Conservation (phyloP, 2,888 invertebrate genomes). For the Platerodrilus igneus region DNA sequence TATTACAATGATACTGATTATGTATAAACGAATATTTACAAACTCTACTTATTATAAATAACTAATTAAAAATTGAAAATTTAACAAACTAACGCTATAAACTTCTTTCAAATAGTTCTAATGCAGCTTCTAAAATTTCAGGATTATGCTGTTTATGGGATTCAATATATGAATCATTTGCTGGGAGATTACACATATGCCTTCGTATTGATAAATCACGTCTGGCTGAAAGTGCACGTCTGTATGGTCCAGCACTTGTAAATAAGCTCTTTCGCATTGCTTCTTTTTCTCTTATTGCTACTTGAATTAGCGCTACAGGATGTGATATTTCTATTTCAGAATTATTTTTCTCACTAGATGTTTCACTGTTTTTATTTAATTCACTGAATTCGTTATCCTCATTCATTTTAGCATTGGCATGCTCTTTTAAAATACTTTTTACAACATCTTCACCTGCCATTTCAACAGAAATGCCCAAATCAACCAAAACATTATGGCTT, state of each 20-base stretch:
- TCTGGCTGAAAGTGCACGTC: slow-evolving; percentile 74
- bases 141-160: slow-evolving; percentile 45
- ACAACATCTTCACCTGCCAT: slow-evolving; percentile 68
- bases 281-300: slow-evolving; percentile 57
- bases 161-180: slow-evolving; percentile 52
- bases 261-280: slow-evolving; percentile 61
- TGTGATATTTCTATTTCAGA: slow-evolving; percentile 40
- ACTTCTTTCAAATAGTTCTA: slow-evolving; percentile 42
- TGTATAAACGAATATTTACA: no score
- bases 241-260: slow-evolving; percentile 67
- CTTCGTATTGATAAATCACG: slow-evolving; percentile 70
- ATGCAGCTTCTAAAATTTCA: slow-evolving; percentile 43
- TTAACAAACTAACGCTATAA: slow-evolving; percentile 31
- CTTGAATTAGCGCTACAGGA: slow-evolving; percentile 59
- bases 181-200: slow-evolving; percentile 64
- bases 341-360: slow-evolving; percentile 27
- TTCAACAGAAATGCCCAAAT: slow-evolving; percentile 74
- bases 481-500: slow-evolving; percentile 71
- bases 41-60: slow-evolving; percentile 1
- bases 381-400: slow-evolving; percentile 31
- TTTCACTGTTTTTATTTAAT: slow-evolving; percentile 22
- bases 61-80: slow-evolving; percentile 3
- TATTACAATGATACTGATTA: no score
- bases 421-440: slow-evolving; percentile 45
- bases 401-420: slow-evolving; percentile 37